These are phyloP conservation scores for Magallana angulata DNA, from an alignment of 1,140 invertebrate genomes.

Conservation along the genomic window DNA sequence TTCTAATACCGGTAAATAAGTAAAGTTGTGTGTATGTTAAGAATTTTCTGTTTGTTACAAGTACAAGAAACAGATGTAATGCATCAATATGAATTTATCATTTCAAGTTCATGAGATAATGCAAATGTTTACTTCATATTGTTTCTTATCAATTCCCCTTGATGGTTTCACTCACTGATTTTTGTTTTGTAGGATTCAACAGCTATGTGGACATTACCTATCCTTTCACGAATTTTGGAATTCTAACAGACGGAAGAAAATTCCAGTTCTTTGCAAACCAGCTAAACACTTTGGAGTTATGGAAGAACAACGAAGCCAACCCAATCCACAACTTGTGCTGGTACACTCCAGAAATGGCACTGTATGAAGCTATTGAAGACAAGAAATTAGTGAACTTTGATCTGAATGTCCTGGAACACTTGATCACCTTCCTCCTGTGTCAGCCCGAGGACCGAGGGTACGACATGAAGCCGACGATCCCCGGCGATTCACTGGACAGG, in stretches of 20 bases:
- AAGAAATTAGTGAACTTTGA: constrained; percentile 88
- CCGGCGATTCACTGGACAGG: constrained; percentile 80
- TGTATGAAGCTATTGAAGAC: constrained; percentile 88
- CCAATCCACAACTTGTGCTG: constrained; percentile 89
- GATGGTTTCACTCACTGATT: constrained; percentile 28
- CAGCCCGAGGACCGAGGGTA: constrained; percentile 82
- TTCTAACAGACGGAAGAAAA: constrained; percentile 90
- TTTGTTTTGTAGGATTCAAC: constrained; percentile 87
- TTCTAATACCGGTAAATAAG: neutral
- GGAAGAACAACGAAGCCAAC: constrained; percentile 84
- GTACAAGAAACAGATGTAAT: too few relatives aligned
- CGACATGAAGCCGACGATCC: constrained; percentile 88
- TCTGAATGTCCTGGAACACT: constrained; percentile 86
- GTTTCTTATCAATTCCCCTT: too few relatives aligned
- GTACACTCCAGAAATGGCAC: constrained; percentile 85
- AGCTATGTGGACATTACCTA: constrained; percentile 92
- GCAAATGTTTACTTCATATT: too few relatives aligned
- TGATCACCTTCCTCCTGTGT: constrained; percentile 89
- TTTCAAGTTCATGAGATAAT: too few relatives aligned
- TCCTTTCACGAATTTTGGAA: constrained; percentile 90
- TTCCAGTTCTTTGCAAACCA: constrained; percentile 94
- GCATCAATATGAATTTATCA: too few relatives aligned
- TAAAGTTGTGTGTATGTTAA: neutral
- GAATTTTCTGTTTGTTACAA: too few relatives aligned
- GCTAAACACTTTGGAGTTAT: constrained; percentile 89